Percentiles rank a stretch among this genome's conserved stretches.
phyloP scores from a whole-genome alignment of 2,797 vertebrate genomes.

The Pelobates cultripes region DNA sequence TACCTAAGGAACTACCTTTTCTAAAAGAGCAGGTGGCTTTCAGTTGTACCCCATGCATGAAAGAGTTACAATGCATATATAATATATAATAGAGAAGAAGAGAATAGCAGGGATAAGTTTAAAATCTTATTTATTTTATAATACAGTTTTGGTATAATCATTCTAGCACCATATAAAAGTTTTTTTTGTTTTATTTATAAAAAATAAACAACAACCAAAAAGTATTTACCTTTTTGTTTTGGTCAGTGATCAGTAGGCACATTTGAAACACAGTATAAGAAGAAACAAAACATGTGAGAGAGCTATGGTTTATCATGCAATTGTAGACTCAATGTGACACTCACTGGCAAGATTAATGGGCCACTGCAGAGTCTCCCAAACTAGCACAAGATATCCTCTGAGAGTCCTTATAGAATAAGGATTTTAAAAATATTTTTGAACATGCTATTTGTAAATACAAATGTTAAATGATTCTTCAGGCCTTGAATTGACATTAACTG shows the following conservation, averaged over 20 bases:
- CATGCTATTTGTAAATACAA: background rate
- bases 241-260: constrained; percentile 47
- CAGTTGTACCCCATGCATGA: too few relatives aligned
- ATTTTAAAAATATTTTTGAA: background rate
- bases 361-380: background rate
- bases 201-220: constrained; percentile 51
- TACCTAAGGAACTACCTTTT: too few relatives aligned
- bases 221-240: constrained; percentile 21
- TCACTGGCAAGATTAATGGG: background rate
- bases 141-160: constrained; percentile 54
- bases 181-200: constrained; percentile 49
- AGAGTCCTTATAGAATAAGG: background rate
- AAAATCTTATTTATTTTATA: constrained; percentile 54
- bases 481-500: too few relatives aligned
- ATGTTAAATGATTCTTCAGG: too few relatives aligned
- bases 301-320: background rate
- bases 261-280: background rate
- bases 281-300: constrained; percentile 20
- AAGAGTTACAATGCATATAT: too few relatives aligned
- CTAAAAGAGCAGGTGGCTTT: too few relatives aligned
- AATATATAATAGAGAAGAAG: background rate
- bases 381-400: background rate
- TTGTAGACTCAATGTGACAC: constrained; percentile 7
- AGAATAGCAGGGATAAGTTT: background rate
- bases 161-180: constrained; percentile 56